phyloP scores from a whole-genome alignment of 1,140 invertebrate genomes.

The Lepidurus arcticus region DNA sequence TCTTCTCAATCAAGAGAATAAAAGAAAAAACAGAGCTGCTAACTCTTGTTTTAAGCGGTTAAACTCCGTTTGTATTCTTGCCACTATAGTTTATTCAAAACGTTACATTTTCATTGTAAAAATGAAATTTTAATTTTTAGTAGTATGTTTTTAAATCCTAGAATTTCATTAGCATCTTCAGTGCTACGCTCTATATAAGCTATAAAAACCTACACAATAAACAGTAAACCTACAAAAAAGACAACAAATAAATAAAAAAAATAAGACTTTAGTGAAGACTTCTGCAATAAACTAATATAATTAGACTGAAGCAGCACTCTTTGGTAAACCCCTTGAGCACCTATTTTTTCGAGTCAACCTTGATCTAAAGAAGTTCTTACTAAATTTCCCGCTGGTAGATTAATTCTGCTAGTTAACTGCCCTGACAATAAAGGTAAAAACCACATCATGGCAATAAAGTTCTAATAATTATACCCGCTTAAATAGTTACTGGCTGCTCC shows the following conservation, averaged over 20 bases:
- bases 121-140: constrained; percentile 41
- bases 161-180: constrained; percentile 51
- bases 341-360: constrained; percentile 48
- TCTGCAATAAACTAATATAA: constrained; percentile 42
- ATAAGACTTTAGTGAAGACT: constrained; percentile 48
- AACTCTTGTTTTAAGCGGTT: constrained; percentile 44
- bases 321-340: constrained; percentile 43
- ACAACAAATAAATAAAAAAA: constrained; percentile 6
- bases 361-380: constrained; percentile 45
- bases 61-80: constrained; percentile 49
- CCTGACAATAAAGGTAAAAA: constrained; percentile 47
- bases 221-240: background rate
- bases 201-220: constrained; percentile 48
- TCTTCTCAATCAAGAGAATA: constrained; percentile 47
- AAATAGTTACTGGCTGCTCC: background rate
- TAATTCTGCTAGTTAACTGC: constrained; percentile 40
- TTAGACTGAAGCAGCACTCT: constrained; percentile 36
- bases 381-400: constrained; percentile 40
- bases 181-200: constrained; percentile 55
- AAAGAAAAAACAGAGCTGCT: constrained; percentile 43
- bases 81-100: constrained; percentile 54
- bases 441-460: constrained; percentile 42
- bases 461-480: constrained; percentile 22
- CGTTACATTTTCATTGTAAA: constrained; percentile 55
- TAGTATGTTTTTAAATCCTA: constrained; percentile 26